Evolutionary conservation across 1,140 invertebrate species (phyloP).

Genomic region (Coptotermes formosanus): DNA sequence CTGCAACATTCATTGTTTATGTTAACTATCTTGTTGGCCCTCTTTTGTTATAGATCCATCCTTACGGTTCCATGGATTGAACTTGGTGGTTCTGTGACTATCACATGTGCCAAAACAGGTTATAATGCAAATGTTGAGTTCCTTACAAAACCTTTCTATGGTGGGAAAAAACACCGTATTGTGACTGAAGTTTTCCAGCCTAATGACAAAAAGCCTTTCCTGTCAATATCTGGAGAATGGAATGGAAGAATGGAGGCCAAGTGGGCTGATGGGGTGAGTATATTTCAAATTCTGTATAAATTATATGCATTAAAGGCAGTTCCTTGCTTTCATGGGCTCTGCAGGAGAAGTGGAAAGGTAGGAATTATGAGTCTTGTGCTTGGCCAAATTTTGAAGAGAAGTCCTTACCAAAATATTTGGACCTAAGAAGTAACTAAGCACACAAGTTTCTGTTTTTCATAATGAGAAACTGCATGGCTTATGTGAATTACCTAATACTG

Average conservation of each 20-base stretch:
- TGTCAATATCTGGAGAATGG: constrained; percentile 91
- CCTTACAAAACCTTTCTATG: constrained; percentile 96
- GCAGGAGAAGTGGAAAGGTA: background rate
- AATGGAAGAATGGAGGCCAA: constrained; percentile 91
- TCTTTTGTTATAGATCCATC: constrained; percentile 69
- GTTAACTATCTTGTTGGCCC: too few relatives aligned
- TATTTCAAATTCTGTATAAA: constrained; percentile 15
- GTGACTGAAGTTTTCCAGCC: constrained; percentile 76
- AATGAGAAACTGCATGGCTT: too few relatives aligned
- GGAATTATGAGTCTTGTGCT: background rate
- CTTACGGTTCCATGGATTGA: constrained; percentile 96
- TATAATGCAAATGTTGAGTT: constrained; percentile 89
- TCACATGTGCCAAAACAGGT: constrained; percentile 86
- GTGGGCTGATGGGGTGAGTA: constrained; percentile 73
- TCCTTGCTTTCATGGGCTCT: background rate
- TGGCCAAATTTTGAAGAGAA: too few relatives aligned
- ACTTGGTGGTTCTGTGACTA: constrained; percentile 84
- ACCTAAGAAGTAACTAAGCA: too few relatives aligned
- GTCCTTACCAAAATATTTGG: too few relatives aligned
- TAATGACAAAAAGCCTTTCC: constrained; percentile 83
- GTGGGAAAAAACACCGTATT: constrained; percentile 89
- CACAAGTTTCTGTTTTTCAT: too few relatives aligned
- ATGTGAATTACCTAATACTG: too few relatives aligned
- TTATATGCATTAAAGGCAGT: background rate
- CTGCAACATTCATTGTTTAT: too few relatives aligned